Evolutionary conservation across 2,113 vertebrate species (phyloP).

Genomic region (Empidonax alnorum): DNA sequence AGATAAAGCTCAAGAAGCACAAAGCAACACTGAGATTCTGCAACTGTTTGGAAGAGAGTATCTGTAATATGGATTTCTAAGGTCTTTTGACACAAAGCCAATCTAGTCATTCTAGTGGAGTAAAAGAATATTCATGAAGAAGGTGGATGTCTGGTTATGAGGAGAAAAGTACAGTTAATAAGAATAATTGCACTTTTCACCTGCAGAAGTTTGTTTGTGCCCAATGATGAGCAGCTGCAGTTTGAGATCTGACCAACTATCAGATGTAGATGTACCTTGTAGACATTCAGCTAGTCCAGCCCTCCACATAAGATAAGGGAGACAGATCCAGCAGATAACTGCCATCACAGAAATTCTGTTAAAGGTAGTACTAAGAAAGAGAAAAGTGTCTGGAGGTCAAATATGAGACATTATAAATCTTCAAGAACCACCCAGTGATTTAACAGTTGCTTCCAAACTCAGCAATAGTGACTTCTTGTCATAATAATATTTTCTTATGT

Average conservation of each 20-base stretch:
- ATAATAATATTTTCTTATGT: not conserved
- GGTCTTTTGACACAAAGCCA: not conserved
- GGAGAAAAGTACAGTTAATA: not conserved
- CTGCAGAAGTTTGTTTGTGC: not conserved
- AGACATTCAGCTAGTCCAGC: not conserved
- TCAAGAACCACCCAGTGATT: not conserved
- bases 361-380: not conserved
- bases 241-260: not conserved
- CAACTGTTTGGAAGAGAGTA: not conserved
- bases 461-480: not conserved
- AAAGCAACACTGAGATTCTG: not conserved
- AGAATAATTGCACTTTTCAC: not conserved
- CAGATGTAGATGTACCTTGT: not conserved
- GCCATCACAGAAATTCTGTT: not conserved
- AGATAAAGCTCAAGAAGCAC: not conserved
- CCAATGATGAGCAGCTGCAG: not conserved
- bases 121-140: not conserved
- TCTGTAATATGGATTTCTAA: not conserved
- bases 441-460: not conserved
- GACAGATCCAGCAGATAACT: not conserved
- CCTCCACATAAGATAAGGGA: not conserved
- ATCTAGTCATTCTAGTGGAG: not conserved
- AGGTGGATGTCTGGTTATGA: not conserved
- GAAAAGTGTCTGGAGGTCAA: not conserved
- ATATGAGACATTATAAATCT: not conserved